Conservation (phyloP, 2,888 invertebrate species). For the Synanthedon myopaeformis region DNA sequence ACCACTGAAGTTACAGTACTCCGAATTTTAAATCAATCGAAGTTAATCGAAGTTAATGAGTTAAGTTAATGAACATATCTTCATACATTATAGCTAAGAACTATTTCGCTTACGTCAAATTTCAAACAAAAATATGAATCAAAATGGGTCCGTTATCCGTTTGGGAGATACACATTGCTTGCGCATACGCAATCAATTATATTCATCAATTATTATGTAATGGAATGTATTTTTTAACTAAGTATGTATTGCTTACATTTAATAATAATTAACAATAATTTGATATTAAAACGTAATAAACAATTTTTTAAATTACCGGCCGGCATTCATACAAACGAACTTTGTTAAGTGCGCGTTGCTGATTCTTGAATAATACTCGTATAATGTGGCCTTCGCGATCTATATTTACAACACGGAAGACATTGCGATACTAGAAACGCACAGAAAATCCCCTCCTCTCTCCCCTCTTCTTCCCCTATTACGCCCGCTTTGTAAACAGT, state of each 20-base stretch:
- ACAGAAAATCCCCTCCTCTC: slow-evolving; percentile 27
- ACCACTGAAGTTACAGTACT: too few species aligned
- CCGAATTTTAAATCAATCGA: too few species aligned
- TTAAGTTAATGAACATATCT: too few species aligned
- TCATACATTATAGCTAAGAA: too few species aligned
- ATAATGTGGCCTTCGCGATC: slow-evolving; percentile 56
- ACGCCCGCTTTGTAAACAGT: not conserved
- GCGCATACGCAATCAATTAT: too few species aligned
- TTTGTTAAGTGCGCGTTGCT: not conserved
- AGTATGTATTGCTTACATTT: not conserved
- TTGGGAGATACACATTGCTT: too few species aligned
- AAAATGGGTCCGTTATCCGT: too few species aligned
- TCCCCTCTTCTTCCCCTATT: slow-evolving; percentile 17
- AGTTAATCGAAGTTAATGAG: too few species aligned
- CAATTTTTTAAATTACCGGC: not conserved
- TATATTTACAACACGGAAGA: slow-evolving; percentile 67
- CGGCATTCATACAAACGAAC: not conserved
- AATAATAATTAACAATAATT: not conserved
- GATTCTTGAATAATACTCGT: not conserved
- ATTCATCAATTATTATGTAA: too few species aligned
- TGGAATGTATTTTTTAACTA: too few species aligned
- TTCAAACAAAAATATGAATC: too few species aligned
- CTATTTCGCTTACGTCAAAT: too few species aligned
- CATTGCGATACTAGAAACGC: slow-evolving; percentile 27
- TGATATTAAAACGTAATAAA: not conserved